These are phyloP conservation scores for Galaxea fascicularis DNA, from an alignment of 92 coral and sea anemone genomes.

Conservation along the genomic window DNA sequence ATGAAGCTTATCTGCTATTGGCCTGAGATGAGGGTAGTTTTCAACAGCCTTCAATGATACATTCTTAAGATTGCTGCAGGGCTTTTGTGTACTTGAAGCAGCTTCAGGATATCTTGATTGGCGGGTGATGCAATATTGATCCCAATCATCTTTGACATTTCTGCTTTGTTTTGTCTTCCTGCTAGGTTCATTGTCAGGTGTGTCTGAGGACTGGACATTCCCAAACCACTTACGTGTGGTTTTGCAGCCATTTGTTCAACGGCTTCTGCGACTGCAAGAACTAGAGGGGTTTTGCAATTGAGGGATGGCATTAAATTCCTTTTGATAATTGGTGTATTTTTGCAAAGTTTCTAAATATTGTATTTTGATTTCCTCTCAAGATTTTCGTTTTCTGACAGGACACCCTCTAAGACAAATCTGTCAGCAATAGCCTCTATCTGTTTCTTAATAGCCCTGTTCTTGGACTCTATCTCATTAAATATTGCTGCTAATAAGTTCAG, in stretches of 20 bases:
- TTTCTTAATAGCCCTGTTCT: conserved; percentile 15
- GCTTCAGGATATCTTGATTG: conserved; percentile 57
- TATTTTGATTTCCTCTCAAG: conserved; percentile 23
- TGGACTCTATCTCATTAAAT: conserved; percentile 30
- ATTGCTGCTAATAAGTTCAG: conserved; percentile 15
- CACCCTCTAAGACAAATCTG: conserved; percentile 39
- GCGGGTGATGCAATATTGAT: conserved; percentile 48
- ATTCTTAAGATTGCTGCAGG: conserved; percentile 69
- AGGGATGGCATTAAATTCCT: conserved; percentile 20
- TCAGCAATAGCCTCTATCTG: conserved; percentile 32
- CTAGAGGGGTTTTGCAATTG: conserved; percentile 21
- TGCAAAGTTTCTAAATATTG: conserved; percentile 13
- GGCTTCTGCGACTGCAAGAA: conserved; percentile 58
- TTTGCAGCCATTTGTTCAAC: conserved; percentile 42
- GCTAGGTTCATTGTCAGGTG: conserved; percentile 76
- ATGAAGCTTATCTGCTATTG: background rate
- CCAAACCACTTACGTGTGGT: conserved; percentile 8
- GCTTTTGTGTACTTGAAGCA: conserved; percentile 65
- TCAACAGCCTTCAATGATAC: conserved; percentile 28
- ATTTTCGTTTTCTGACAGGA: conserved; percentile 30
- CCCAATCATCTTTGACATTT: conserved; percentile 53
- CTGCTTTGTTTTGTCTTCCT: conserved; percentile 68
- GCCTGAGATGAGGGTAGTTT: background rate
- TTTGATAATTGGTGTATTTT: conserved; percentile 41
- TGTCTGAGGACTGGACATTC: conserved; percentile 50